Conservation (phyloP, 2,113 vertebrate genomes). For the Oxyura jamaicensis region DNA sequence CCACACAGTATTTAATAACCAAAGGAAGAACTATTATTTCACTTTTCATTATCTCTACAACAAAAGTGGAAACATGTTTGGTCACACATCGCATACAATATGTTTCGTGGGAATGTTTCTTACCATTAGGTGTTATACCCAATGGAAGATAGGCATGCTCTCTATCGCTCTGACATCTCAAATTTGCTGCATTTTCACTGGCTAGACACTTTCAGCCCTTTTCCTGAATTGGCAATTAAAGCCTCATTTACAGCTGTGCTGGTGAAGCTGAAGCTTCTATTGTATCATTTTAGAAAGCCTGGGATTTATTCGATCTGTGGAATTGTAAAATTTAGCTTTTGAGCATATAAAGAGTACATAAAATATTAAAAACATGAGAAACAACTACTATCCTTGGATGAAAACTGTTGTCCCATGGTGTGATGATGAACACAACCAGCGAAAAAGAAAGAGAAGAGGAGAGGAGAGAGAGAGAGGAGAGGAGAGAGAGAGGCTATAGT, state of each 20-base stretch:
- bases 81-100: not conserved
- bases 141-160: not conserved
- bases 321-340: not conserved
- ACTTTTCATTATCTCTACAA: not conserved
- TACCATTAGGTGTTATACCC: not conserved
- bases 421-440: not conserved
- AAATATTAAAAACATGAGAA: conserved; percentile 3
- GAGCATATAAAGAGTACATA: not conserved
- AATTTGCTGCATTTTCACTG: conserved; percentile 31
- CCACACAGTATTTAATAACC: not conserved
- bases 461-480: not conserved
- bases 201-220: conserved; percentile 29
- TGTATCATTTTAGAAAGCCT: not conserved
- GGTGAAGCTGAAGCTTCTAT: conserved; percentile 41
- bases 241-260: conserved; percentile 43
- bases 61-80: not conserved
- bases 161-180: conserved; percentile 13
- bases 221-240: conserved; percentile 58
- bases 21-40: not conserved
- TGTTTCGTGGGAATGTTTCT: not conserved
- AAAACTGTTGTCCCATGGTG: not conserved
- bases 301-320: not conserved
- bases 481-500: not conserved
- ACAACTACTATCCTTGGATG: not conserved
- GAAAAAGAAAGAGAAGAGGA: not conserved